Conservation (phyloP, 2,888 invertebrate species). For the Mythimna ferrago region DNA sequence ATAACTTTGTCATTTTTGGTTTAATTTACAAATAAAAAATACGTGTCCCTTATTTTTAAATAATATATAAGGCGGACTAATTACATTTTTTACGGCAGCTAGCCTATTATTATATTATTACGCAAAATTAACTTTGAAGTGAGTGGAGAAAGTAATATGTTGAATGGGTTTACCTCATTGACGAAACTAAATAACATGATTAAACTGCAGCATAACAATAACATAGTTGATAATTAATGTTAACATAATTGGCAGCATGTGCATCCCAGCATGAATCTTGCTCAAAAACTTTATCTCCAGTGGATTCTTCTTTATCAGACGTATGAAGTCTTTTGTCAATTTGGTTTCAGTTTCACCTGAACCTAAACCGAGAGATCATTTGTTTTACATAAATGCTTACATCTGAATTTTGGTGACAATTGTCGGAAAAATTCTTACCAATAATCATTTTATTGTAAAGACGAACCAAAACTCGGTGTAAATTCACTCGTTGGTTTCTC, state of each 20-base stretch:
- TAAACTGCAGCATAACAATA: slow-evolving; percentile 33
- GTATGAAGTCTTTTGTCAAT: not conserved
- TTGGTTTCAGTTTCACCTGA: slow-evolving; percentile 7
- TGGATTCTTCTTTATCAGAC: not conserved
- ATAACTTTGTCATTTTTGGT: too few species aligned
- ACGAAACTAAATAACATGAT: slow-evolving; percentile 16
- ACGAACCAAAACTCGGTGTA: slow-evolving; percentile 6
- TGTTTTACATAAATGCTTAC: not conserved
- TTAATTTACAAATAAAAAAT: too few species aligned
- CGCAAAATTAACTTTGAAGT: too few species aligned
- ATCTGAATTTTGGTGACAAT: not conserved
- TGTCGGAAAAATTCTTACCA: not conserved
- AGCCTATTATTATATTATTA: too few species aligned
- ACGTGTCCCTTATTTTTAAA: too few species aligned
- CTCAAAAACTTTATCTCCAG: not conserved
- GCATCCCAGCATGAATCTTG: not conserved
- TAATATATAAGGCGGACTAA: too few species aligned
- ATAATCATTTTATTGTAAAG: slow-evolving; percentile 14
- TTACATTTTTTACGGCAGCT: too few species aligned
- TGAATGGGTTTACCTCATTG: too few species aligned
- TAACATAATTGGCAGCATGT: not conserved
- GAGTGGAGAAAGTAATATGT: too few species aligned
- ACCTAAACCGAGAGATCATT: not conserved
- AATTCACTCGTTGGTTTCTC: slow-evolving; percentile 1
- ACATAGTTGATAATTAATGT: not conserved